Evolutionary conservation across 2,888 invertebrate genomes (phyloP), one percentile per base, ranked within the genome.

Genomic region (Leucozona laternaria): DNA sequence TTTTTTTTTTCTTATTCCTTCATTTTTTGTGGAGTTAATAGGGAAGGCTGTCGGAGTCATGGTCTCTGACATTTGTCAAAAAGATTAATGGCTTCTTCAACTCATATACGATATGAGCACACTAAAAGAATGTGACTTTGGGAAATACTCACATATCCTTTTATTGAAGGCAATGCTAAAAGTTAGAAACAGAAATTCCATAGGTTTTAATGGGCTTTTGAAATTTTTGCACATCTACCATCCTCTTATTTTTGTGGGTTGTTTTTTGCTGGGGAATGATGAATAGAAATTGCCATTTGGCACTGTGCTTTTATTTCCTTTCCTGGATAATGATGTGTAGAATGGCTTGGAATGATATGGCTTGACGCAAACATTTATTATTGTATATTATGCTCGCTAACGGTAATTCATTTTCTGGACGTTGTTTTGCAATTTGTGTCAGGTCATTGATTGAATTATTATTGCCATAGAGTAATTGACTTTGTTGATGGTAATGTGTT

Each of bases 31-130:
- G 45, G 10, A 37, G 37, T 53, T 53, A 68, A 53, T 68, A 40
- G 45, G 66, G 57, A 40, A 37, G 45, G 48, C 37, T 68, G 31
- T 28, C 28, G 60, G 34, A 78, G 71, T 53, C 66, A 70, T 45
- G 68, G 81, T 77, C 64, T 77, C 73, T 77, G 85, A 85, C 85
- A 85, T 85, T 85, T 85, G 85, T 85, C 85, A 85, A 85, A 81
- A 77, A 85, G 85, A 85, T 85, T 85, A 85, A 85, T 85, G 81
- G 70, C 62, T 85, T 73, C 81, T 85, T 81, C 64, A 50, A 37
- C 50, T 55, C 73, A 60, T 25, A 50, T 72, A 72, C 53, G 10
- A 68, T 70, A 48, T 53, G 71, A 71, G 71, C 53, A 68, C 66
- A 84, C 71, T 84, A 71, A 77, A 66, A 57, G 77, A 55, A 81